Evolutionary conservation across 2,888 invertebrate species (phyloP), one percentile per base, ranked within the genome.

Genomic region (Ceratothoa steindachneri): DNA sequence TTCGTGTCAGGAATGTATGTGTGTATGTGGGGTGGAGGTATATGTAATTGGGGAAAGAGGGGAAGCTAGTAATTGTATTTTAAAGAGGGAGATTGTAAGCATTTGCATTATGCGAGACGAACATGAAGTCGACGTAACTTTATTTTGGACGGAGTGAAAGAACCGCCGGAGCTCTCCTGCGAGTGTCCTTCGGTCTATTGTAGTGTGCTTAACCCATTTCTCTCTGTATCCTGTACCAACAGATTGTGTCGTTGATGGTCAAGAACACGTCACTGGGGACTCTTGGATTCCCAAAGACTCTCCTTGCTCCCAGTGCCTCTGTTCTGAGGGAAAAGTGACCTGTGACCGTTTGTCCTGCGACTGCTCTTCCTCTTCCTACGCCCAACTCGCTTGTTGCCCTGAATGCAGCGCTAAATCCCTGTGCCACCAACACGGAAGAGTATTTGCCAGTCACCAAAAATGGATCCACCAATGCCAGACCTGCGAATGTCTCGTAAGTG

Each of bases 391-490:
- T 79, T 93, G 93, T 85, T 93, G 93, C 84, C 92, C 92, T 66
- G 91, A 92, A 84, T 93, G 93, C 85, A 90, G 92, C 84, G 69
- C 70, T 60, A 75, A 69, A 65, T 87, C 89, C 69, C 87, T 88
- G 80, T 77, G 77, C 31, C 65, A 80, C 53, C 93, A 93, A 85
- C 60, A n/a, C 19, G 60, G 24, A 60, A 60, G n/a, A 24, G 24
- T 12, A 7, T 90, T 91, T 84, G 89, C 88, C 84, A 92, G 91
- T 84, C 93, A 93, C 71, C 92, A 94, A 84, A 89, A 89, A 82
- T 95, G 95, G 94, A 90, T 92, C 81, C 93, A 93, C 86, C 91
- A 93, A 85, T 95, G 95, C 85, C 92, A 93, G 87, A 91, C 91
- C 80, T 95, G 95, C 87, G 93, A 94, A 87, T 95, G 95, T 86